Base-by-base conservation (phyloP, 2,797 vertebrate species). In the Streptopelia turtur region DNA sequence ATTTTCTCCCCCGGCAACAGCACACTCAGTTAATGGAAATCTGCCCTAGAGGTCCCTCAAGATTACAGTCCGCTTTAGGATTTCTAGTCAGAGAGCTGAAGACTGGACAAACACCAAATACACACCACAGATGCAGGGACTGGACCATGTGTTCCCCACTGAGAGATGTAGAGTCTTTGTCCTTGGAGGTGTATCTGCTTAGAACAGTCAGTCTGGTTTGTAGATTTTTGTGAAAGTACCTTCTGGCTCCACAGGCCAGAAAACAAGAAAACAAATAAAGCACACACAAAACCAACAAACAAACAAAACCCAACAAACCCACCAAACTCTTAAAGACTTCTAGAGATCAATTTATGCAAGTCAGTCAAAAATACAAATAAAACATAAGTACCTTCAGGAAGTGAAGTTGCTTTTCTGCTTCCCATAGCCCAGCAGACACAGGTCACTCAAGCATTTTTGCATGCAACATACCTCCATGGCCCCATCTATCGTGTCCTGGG, bases 381-480 rank as follows among this genome's bases (percentile, higher is more conserved):
- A 37, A 49, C 16, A 3, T 7, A 30, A 55, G 16, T 12, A 33
- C 15, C 24, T 89, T 77, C 60, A 74, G 41, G 72, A 90, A 45
- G 4, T 5, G 37, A 80, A 52, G 16, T 55, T 35, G 22, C 3
- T 70, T 41, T 90, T 35, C 47, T 65, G 30, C 16, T 55, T 70
- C 43, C 7, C 15, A 10, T 5, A 63, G 57, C 8, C 11, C 35
- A 68, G 43, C 23, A 74, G 57, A 37, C 27, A 72, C 5, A 74
- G 12, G 31, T 55, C 16, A 22, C 27, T 66, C 14, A 35, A 64
- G 9, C 6, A 56, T 35, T 75, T 68, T 23, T 47, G 30, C 5
- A 0, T 6, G 2, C 30, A 55, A 30, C 17, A 6, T 2, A 27
- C 4, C 2, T 23, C 5, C 15, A 0, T 6, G 24, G 43, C 6